Percentiles rank a stretch among this genome's conserved stretches.
phyloP scores from a whole-genome alignment of 2,113 vertebrate species.

The Eubucco bourcierii region DNA sequence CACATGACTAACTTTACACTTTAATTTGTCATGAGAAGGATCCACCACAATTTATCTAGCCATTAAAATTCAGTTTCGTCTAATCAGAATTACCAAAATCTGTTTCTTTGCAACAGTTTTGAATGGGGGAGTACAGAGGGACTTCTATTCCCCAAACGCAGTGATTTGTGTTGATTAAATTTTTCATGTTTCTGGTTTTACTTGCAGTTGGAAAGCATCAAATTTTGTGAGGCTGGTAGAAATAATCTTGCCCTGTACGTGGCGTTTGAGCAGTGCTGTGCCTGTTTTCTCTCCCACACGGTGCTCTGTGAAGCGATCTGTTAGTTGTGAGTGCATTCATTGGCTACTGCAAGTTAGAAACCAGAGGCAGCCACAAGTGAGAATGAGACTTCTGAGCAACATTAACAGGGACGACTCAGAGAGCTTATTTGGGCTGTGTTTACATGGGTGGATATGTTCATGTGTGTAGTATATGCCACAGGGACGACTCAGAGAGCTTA shows the following conservation, averaged over 20 bases:
- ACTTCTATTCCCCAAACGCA: background rate
- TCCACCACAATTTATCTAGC: background rate
- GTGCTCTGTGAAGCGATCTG: slow-evolving; percentile 15
- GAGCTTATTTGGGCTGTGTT: background rate
- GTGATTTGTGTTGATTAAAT: background rate
- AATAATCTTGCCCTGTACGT: slow-evolving; percentile 8
- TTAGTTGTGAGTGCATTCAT: background rate
- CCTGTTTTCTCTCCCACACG: background rate
- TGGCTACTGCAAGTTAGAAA: background rate
- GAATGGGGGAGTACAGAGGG: background rate
- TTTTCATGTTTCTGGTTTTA: background rate
- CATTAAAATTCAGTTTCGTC: background rate
- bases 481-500: background rate
- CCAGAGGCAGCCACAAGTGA: slow-evolving; percentile 17
- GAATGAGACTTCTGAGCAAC: background rate
- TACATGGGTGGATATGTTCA: accelerated
- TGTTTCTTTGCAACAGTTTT: background rate
- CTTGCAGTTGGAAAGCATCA: background rate
- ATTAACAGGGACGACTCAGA: background rate
- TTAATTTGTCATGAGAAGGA: background rate
- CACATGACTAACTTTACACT: background rate
- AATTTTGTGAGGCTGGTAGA: slow-evolving; percentile 17
- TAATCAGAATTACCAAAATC: background rate
- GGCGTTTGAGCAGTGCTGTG: background rate
- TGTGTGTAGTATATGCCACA: too few species aligned